Evolutionary conservation across 2,888 invertebrate species (phyloP), one percentile per base, ranked within the genome.

Genomic region (Synanthedon formicaeformis): DNA sequence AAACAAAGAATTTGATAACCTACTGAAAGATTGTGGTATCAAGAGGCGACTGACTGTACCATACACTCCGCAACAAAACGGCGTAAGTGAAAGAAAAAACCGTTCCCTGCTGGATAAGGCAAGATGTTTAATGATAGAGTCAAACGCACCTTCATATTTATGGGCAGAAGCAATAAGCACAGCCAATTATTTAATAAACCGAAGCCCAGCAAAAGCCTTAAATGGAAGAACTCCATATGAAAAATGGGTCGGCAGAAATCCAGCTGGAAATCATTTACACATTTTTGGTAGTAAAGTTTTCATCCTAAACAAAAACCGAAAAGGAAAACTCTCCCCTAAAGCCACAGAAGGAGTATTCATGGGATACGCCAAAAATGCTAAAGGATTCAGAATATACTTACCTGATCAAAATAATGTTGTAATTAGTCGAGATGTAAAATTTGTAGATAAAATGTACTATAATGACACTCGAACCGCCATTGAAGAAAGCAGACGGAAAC

Each of bases 271-370:
- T 12, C 53, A 58, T 14, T 41, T 58, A 5, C 13, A 57, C 5
- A 13, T 54, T 14, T 58, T 58, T 52, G 56, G 56, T 40, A 41
- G 34, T 14, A 54, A 56, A 50, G 51, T 51, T 2, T 57, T 53
- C 27, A 27, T 53, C 40, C 23, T 55, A 23, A 53, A 51, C 6
- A 16, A 57, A 51, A 51, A 45, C 23, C 50, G 18, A 41, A 48
- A 50, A 40, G 48, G 51, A 11, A 56, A 56, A 50, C 53, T 56
- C n/a, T 27, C 51, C 41, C 11, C 51, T n/a, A 53, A 53, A 40
- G 50, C 53, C 10, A 55, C 34, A 11, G 50, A 48, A 41, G 54
- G 56, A 8, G 34, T 56, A 27, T 54, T 54, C 12, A 12, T 52
- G 23, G 52, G 53, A 40, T 53, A 55, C 40, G 12, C 52, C 1